Evolutionary conservation across 2,888 invertebrate genomes (phyloP), one percentile per base, ranked within the genome.

Genomic region (Fabriciana adippe): DNA sequence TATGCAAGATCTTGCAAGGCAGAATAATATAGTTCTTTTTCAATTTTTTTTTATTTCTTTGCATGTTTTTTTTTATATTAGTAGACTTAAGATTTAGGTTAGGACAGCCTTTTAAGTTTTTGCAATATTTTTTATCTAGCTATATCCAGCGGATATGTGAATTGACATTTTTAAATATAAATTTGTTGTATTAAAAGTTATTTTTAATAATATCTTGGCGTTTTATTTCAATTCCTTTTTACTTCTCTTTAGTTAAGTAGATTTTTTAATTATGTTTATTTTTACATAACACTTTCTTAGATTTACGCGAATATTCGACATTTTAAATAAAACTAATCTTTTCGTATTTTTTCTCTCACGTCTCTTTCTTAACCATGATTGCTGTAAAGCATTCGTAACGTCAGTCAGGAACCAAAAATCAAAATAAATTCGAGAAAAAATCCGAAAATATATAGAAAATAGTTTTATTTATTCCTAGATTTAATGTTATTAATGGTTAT

Each of bases 1-100:
- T 89, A 3, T 88, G 88, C 73, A 77, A 82, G 16, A 78, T 86
- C 53, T 84, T 87, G 64, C 86, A 87, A 75, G 82, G 88, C 55
- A 82, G 79, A 73, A 87, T 89, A 51, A 81, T 85, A 78, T 88
- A 80, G 74, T 48, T 11, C 15, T 56, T 41, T 61, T 47, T 61
- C 55, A 21, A 3, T 15, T 18, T 18, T 59, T 60, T 55, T 56
- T 55, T 11, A 41, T 41, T 41, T 41, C 35, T 35, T 64, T 57
- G 16, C 47, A 66, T 50, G 56, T 55, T 56, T 68, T 26, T n/a
- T 66, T 56, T 35, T 70, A 69, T 55, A 51, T 51, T 51, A 18
- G 16, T 50, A 16, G 35, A 35, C n/a, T 31, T 26, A 59, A 59
- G 57, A 45, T 63, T 57, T 48, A 63, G 69, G 65, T 57, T n/a